Percentiles rank a stretch among this genome's conserved stretches.
Conservation (phyloP, 1,140 invertebrate genomes). For the Zaprionus tsacasi region DNA sequence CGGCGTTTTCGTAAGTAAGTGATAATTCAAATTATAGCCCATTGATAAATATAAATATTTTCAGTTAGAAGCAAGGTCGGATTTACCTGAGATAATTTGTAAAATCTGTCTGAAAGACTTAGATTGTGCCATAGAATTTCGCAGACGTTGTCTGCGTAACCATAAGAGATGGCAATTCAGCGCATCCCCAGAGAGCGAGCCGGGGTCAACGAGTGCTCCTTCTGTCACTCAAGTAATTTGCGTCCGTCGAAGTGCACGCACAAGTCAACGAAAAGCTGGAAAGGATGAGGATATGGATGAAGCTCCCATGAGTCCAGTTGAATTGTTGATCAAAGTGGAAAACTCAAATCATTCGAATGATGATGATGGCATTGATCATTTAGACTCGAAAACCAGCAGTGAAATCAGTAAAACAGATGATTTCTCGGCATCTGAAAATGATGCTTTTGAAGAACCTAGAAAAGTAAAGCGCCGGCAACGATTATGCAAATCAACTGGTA, state of each 20-base stretch:
- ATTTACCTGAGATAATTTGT: conserved; percentile 61
- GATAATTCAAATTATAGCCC: not conserved
- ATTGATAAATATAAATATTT: not conserved
- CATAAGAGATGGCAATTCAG: conserved; percentile 48
- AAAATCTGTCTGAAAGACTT: conserved; percentile 54
- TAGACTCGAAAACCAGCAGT: conserved; percentile 28
- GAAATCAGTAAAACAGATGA: not conserved
- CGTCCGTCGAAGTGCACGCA: conserved; percentile 47
- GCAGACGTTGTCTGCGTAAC: conserved; percentile 57
- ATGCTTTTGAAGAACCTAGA: conserved; percentile 1
- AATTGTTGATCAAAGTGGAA: conserved; percentile 66
- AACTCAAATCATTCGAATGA: conserved; percentile 17
- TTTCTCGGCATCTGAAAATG: not conserved
- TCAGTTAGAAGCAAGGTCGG: conserved; percentile 36
- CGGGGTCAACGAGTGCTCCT: not conserved
- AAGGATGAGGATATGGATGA: not conserved
- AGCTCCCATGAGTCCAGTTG: conserved; percentile 35
- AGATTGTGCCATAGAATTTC: conserved; percentile 58
- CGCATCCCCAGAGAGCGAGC: not conserved
- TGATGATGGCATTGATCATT: conserved; percentile 55
- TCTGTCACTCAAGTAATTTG: conserved; percentile 8
- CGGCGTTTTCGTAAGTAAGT: conserved; percentile 58
- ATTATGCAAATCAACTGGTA: conserved; percentile 7
- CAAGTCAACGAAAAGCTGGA: not conserved
- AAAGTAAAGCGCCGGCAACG: conserved; percentile 19